These are phyloP conservation scores for Papilio gigon DNA, from an alignment of 2,888 invertebrate species.

Conservation along the genomic window DNA sequence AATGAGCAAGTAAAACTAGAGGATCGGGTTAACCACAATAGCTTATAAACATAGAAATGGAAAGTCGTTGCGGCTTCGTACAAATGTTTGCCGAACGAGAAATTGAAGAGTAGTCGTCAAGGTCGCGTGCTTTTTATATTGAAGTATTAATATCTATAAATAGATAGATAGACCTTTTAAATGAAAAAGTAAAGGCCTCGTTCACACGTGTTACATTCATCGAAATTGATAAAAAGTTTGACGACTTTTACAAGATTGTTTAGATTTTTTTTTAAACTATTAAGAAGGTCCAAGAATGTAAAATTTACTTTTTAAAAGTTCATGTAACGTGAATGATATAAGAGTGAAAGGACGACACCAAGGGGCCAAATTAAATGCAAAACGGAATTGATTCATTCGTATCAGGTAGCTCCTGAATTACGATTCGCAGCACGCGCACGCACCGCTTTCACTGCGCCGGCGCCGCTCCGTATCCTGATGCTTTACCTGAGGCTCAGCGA, in stretches of 20 bases:
- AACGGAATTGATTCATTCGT: conserved; percentile 71
- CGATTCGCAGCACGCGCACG: conserved; percentile 74
- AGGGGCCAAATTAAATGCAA: conserved; percentile 74
- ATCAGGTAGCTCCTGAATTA: conserved; percentile 66
- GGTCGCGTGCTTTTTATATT: conserved; percentile 43
- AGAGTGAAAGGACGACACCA: conserved; percentile 74
- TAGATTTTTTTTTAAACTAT: neutral
- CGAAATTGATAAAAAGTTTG: neutral
- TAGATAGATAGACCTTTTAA: neutral
- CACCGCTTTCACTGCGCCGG: conserved; percentile 75
- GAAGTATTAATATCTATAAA: conserved; percentile 4
- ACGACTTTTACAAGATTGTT: neutral
- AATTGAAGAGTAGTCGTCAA: conserved; percentile 42
- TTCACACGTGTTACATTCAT: neutral
- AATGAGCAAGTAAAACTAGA: conserved; percentile 48
- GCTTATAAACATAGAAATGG: conserved; percentile 73
- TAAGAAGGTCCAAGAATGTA: conserved; percentile 7
- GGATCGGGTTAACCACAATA: conserved; percentile 72
- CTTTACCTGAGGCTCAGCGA: conserved; percentile 44
- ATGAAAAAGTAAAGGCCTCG: neutral
- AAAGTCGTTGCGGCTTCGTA: conserved; percentile 61
- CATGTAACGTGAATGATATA: conserved; percentile 40
- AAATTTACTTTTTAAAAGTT: conserved; percentile 12
- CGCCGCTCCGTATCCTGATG: conserved; percentile 73
- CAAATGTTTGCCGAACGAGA: conserved; percentile 74